Base-by-base conservation (phyloP, 2,888 invertebrate genomes). In the Pocota personata region DNA sequence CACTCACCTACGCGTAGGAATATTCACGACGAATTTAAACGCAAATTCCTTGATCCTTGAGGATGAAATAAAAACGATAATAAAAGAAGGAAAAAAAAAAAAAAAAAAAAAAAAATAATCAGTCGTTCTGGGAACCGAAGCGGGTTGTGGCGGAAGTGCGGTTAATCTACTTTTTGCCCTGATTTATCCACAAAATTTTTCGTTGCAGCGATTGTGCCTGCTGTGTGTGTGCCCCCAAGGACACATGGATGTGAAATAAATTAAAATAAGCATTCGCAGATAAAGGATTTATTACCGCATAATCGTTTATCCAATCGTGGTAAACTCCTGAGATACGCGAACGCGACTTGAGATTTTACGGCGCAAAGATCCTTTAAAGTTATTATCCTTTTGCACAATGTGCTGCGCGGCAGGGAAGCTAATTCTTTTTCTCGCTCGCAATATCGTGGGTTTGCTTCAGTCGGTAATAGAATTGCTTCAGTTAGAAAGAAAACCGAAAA, bases 101-200 rank as follows among this genome's bases (percentile, higher is more conserved):
- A 46, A 50, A 64, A 76, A 62, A 32, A 8, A 14, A 12, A 4
- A 37, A 52, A 67, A 55, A 52, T 12, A 73, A 50, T 27, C 24
- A 62, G 62, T 19, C 58, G 46, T 48, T 24, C n/a, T 7, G 10
- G 8, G 24, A 3, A n/a, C 3, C 12, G 12, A 27, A 12, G 52
- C 43, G 35, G 12, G 35, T 46, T 27, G 8, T 24, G 14, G 19
- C 3, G 40, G 30, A 57, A n/a, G n/a, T n/a, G 19, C 30, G 19
- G 19, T 52, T 86, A 80, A 82, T 76, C 55, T 64, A 35, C 7
- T 48, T 66, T 82, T 58, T n/a, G 66, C 8, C 30, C 69, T 75
- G 57, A 69, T 75, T 62, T 69, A 52, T 48, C 21, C 30, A 10
- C 6, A 19, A 27, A 24, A 55, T 62, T 57, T n/a, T 79, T 46